phyloP scores from a whole-genome alignment of 2,797 vertebrate genomes.

The Strix occidentalis region DNA sequence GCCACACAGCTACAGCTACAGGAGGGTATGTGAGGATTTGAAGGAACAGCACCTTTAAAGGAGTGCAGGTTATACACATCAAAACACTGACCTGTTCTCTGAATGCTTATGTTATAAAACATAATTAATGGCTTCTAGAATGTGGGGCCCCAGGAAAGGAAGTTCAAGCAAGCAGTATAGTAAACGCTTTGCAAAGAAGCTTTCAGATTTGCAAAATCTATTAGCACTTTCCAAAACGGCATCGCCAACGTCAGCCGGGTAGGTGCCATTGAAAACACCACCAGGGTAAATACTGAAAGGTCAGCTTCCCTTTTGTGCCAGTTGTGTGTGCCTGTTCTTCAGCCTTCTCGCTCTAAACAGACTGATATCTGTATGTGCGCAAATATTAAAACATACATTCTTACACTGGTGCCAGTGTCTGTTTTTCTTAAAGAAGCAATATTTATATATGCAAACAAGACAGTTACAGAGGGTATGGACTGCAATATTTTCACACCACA shows the following conservation, averaged over 20 bases:
- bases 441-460: constrained; percentile 54
- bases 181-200: constrained; percentile 40
- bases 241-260: constrained; percentile 48
- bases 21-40: neutral
- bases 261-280: constrained; percentile 61
- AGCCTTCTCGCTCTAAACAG: constrained; percentile 27
- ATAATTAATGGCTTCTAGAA: constrained; percentile 48
- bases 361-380: constrained; percentile 34
- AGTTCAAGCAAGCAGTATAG: neutral
- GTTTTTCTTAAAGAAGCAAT: constrained; percentile 40
- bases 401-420: constrained; percentile 33
- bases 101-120: constrained; percentile 9
- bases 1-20: neutral
- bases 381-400: constrained; percentile 37
- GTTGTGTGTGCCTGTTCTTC: constrained; percentile 21
- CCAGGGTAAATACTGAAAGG: constrained; percentile 55
- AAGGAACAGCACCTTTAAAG: neutral
- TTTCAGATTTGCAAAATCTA: constrained; percentile 37
- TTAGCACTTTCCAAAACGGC: neutral
- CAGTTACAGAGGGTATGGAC: constrained; percentile 5
- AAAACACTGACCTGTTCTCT: constrained; percentile 16
- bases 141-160: constrained; percentile 29
- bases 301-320: constrained; percentile 60
- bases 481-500: neutral
- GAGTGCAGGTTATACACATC: neutral